A percentile compares a stretch with the other conserved stretches of the same genome.
Evolutionary conservation across 2,888 invertebrate species (phyloP).

Genomic region (Balanococcus diminutus): DNA sequence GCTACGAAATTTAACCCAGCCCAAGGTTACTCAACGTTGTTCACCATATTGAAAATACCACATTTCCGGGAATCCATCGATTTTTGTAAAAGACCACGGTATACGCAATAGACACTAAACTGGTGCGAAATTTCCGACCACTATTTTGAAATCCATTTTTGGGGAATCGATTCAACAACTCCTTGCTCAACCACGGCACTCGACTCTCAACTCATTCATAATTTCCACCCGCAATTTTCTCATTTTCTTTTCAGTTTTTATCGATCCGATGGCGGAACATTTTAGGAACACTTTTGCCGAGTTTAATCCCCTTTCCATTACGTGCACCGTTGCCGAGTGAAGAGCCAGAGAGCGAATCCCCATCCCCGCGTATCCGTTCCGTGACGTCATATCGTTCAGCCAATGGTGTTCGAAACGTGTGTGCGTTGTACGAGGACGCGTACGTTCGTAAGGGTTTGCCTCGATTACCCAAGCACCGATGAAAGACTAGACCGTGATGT

Average conservation of each 20-base stretch:
- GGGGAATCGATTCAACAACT: neutral
- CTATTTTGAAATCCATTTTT: neutral
- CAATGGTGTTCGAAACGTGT: neutral
- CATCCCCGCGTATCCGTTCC: neutral
- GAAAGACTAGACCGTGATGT: neutral
- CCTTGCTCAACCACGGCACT: neutral
- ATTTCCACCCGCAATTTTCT: neutral
- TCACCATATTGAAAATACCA: constrained; percentile 2
- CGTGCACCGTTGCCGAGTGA: neutral
- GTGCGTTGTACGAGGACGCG: neutral
- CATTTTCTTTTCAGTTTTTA: too few relatives aligned
- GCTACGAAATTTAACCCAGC: neutral
- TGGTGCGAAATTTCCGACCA: neutral
- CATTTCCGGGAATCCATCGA: constrained; percentile 28
- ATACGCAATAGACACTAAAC: neutral
- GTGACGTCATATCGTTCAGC: constrained; percentile 1
- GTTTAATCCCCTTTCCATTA: constrained; percentile 27
- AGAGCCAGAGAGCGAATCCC: too few relatives aligned
- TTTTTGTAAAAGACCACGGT: neutral
- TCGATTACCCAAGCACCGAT: neutral
- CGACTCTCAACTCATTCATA: neutral
- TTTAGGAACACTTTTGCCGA: constrained; percentile 14
- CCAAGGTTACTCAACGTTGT: neutral
- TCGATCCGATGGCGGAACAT: neutral
- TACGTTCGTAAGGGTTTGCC: neutral